Evolutionary conservation across 2,113 vertebrate genomes (phyloP), one percentile per base, ranked within the genome.

Genomic region (Stictonetta naevosa): DNA sequence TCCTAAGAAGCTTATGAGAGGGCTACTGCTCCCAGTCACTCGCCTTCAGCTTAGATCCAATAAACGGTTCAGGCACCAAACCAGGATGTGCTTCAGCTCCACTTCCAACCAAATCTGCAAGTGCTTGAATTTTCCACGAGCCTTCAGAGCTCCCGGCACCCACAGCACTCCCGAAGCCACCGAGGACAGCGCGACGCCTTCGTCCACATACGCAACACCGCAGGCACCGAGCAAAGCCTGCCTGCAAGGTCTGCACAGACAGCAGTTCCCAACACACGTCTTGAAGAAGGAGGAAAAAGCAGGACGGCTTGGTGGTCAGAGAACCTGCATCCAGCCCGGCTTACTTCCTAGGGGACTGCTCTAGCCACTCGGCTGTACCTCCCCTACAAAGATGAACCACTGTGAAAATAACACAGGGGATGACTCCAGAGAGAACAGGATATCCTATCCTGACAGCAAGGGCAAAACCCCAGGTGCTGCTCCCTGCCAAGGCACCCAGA

Each of bases 1-100:
- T 84, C 77, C 7, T 95, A 96, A 96, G 93, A 75, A 88, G 96
- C 92, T 95, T 96, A 97, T 40, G 83, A 92, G 66, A 89, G 84
- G 69, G 80, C 83, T 97, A 92, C 90, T 93, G 80, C 62, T 95
- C 79, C 77, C 90, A 93, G 92, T 63, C 75, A 86, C 79, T 93
- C 3, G 56, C 86, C 81, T 95, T 55, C 75, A 94, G 87, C 67
- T 83, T 91, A 96, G 78, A 97, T 96, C 96, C 92, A 96, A 96
- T 96, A 96, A 97, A 95, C 46, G 67, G 87, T 93, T 97, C 94
- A 95, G 74, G 90, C 44, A 87, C 53, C 34, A 91, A 80, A 89
- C 42, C 53, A 85, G 67, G 63, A 95, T 82, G 71, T 80, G 36
- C 67, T 88, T 85, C 87, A 89, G 52, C 93, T 91, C 78, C 66